Conservation (phyloP, 1,140 invertebrate species). For the Probaryconus sp. region DNA sequence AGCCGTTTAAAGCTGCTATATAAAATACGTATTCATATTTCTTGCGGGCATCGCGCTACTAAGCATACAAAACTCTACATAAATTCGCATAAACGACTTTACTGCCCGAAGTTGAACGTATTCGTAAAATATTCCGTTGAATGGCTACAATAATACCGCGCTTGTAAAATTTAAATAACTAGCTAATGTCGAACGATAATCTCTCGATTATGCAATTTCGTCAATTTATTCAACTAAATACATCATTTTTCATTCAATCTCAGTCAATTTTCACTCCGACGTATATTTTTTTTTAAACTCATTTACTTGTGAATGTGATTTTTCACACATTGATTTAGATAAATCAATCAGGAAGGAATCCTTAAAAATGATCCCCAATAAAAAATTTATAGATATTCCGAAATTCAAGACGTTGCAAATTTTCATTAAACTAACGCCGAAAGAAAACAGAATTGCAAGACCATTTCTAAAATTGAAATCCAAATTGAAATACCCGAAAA, state of each 20-base stretch:
- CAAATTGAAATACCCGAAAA: too few species aligned
- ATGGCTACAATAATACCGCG: constrained; percentile 59
- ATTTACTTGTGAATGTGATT: too few species aligned
- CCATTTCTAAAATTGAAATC: too few species aligned
- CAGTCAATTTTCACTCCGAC: not conserved
- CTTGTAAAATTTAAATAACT: constrained; percentile 58
- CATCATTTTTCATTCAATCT: not conserved
- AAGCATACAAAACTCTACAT: constrained; percentile 65
- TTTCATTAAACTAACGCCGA: too few species aligned
- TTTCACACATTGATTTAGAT: too few species aligned
- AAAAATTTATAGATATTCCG: too few species aligned
- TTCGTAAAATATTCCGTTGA: constrained; percentile 45
- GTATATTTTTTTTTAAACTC: too few species aligned
- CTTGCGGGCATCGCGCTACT: constrained; percentile 48
- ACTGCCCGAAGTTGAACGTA: constrained; percentile 64
- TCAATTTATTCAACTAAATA: constrained; percentile 35
- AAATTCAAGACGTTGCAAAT: too few species aligned
- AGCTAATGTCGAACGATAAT: constrained; percentile 45
- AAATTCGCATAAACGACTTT: constrained; percentile 72
- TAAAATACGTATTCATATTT: constrained; percentile 72
- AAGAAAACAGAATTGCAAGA: too few species aligned
- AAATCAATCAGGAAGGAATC: too few species aligned
- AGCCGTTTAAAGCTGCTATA: constrained; percentile 65
- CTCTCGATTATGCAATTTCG: constrained; percentile 35
- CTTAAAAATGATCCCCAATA: too few species aligned